Evolutionary conservation across 92 coral and sea anemone genomes (phyloP), one percentile per base, ranked within the genome.

Genomic region (Scolanthus callimorphus): DNA sequence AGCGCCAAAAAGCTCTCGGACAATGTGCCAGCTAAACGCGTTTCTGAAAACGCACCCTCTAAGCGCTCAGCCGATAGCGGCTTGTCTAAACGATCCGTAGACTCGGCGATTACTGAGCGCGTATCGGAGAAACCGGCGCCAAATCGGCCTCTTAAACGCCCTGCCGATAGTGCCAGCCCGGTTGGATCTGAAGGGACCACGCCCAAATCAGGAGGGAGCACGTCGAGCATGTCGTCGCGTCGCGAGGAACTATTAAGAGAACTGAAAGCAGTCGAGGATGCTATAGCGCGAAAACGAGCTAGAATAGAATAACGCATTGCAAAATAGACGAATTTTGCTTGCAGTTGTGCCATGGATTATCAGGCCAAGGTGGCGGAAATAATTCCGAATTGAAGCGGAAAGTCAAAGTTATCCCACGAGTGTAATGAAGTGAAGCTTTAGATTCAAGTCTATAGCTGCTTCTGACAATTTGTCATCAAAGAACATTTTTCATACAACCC

Each of bases 161-260:
- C 75, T 3, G 75, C 75, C n/a, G 75, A 68, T 17, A 68, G 65
- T 29, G 75, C 57, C 17, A 43, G 39, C 15, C 65, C 44, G 25
- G 57, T 57, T 11, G 64, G 64, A 50, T 60, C 41, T 41, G 46
- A 56, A 9, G 31, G 41, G 43, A 43, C 65, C 13, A 57, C 73
- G 38, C 0, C 63, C 38, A 60, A 67, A 29, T 38, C 59, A 28
- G 54, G 34, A 45, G 61, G 65, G 24, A 73, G 75, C 49, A 50
- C 58, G 13, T 61, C 68, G n/a, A 78, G 67, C 45, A 78, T 67
- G 27, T 65, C 96, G 19, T 73, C 90, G 20, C 82, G 98, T 73
- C 86, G 98, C 43, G 98, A 92, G 45, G 98, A 92, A 62, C 90
- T 92, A 23, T 73, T 94, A 44, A 79, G 99, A 55, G 99, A 94